Conservation (phyloP, 2,113 vertebrate genomes). For the Glaucidium brasilianum region DNA sequence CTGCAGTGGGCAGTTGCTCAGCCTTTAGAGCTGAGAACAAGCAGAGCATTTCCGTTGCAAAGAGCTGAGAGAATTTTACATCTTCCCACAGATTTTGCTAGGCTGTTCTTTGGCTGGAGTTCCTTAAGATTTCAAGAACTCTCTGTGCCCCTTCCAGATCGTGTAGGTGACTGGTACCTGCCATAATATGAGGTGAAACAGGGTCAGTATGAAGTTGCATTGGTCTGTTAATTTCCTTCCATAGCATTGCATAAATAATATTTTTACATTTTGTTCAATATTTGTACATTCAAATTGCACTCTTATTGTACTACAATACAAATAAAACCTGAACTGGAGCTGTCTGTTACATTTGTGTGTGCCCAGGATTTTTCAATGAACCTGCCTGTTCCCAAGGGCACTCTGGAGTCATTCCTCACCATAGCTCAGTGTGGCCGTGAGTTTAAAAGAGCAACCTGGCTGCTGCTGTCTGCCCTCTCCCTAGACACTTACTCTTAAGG, state of each 20-base stretch:
- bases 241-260: constrained; percentile 62
- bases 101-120: constrained; percentile 27
- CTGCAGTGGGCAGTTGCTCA: constrained; percentile 13
- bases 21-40: constrained; percentile 26
- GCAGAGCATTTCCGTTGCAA: constrained; percentile 21
- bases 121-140: constrained; percentile 8
- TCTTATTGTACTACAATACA: constrained; percentile 69
- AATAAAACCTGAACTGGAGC: constrained; percentile 75
- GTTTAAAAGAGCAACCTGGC: not conserved
- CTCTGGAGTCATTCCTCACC: not conserved
- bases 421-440: not conserved
- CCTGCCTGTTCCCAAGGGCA: not conserved
- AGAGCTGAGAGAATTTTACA: constrained; percentile 10
- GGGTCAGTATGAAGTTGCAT: constrained; percentile 57
- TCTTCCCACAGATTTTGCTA: constrained; percentile 14
- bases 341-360: constrained; percentile 34
- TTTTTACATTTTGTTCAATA: constrained; percentile 73
- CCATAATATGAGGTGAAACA: constrained; percentile 62
- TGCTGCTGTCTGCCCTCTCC: not conserved
- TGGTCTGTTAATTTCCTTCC: constrained; percentile 62
- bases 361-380: not conserved
- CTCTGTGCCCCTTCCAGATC: constrained; percentile 9
- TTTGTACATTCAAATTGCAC: constrained; percentile 75
- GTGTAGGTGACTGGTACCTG: constrained; percentile 40
- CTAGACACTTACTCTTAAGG: not conserved